Evolutionary conservation across 2,888 invertebrate species (phyloP).

Genomic region (Leptarthrus brevirostris): DNA sequence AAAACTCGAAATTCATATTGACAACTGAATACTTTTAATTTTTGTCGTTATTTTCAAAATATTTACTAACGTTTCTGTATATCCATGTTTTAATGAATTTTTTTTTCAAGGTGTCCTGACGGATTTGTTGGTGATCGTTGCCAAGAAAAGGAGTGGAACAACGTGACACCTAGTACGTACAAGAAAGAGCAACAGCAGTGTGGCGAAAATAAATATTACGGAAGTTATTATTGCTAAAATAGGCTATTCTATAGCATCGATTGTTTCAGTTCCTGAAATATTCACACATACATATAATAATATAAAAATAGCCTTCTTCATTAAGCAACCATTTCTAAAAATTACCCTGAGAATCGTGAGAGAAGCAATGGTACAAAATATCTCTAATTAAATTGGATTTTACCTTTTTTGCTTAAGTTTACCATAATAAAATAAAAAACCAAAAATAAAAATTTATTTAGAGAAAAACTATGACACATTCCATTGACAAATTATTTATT

Average conservation of each 20-base stretch:
- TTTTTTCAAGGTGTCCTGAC: slow-evolving; percentile 63
- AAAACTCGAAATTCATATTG: too few species aligned
- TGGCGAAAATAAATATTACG: slow-evolving; percentile 63
- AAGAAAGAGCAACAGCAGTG: slow-evolving; percentile 64
- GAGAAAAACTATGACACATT: slow-evolving; percentile 52
- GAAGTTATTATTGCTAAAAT: slow-evolving; percentile 68
- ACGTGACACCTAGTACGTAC: slow-evolving; percentile 67
- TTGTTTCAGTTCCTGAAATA: slow-evolving; percentile 56
- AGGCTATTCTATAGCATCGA: slow-evolving; percentile 68
- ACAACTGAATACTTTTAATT: too few species aligned
- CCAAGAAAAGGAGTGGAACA: slow-evolving; percentile 63
- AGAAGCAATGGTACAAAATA: slow-evolving; percentile 46
- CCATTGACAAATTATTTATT: slow-evolving; percentile 52
- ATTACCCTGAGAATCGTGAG: slow-evolving; percentile 6
- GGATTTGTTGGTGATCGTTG: slow-evolving; percentile 65
- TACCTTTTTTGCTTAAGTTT: slow-evolving; percentile 33
- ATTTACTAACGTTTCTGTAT: too few species aligned
- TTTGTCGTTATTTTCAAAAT: too few species aligned
- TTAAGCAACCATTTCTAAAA: not conserved
- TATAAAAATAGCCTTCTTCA: too few species aligned
- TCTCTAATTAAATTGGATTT: slow-evolving; percentile 38
- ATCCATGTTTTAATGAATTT: too few species aligned
- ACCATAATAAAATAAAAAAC: slow-evolving; percentile 50
- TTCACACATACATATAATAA: slow-evolving; percentile 10
- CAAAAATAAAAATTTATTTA: slow-evolving; percentile 54